Conservation (phyloP, 1,140 invertebrate genomes). For the Panonychus citri region DNA sequence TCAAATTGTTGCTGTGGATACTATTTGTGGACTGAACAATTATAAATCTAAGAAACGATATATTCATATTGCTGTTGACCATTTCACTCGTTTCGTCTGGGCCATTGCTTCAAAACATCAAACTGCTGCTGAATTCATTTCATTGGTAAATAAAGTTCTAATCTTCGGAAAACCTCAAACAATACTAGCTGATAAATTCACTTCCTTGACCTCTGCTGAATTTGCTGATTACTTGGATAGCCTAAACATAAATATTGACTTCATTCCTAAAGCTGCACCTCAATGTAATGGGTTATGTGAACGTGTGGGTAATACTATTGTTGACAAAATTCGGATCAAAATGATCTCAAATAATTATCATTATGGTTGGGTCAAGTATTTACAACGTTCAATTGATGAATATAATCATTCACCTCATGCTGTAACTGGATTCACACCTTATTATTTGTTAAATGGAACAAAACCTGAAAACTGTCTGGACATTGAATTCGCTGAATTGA, state of each 20-base stretch:
- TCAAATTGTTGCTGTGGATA: conserved; percentile 1
- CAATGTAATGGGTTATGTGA: conserved; percentile 1
- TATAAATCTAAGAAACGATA: conserved; percentile 2
- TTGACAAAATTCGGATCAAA: background rate
- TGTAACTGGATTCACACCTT: background rate
- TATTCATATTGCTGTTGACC: conserved; percentile 2
- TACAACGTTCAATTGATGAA: background rate
- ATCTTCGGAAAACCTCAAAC: background rate
- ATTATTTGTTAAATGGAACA: background rate
- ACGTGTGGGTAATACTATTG: conserved; percentile 5
- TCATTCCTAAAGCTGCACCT: background rate
- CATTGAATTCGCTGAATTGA: background rate
- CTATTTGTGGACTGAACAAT: background rate
- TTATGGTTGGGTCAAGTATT: background rate
- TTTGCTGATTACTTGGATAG: background rate
- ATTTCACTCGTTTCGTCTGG: conserved; percentile 6
- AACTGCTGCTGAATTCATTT: background rate
- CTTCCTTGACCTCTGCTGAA: background rate
- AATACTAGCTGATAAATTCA: background rate
- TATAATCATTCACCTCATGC: background rate
- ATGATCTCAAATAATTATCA: background rate
- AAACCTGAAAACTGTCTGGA: background rate
- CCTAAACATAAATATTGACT: background rate
- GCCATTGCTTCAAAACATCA: background rate
- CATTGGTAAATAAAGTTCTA: background rate